These are phyloP conservation scores for Bos indicus DNA, from an alignment of 2,113 vertebrate genomes.

Conservation along the genomic window DNA sequence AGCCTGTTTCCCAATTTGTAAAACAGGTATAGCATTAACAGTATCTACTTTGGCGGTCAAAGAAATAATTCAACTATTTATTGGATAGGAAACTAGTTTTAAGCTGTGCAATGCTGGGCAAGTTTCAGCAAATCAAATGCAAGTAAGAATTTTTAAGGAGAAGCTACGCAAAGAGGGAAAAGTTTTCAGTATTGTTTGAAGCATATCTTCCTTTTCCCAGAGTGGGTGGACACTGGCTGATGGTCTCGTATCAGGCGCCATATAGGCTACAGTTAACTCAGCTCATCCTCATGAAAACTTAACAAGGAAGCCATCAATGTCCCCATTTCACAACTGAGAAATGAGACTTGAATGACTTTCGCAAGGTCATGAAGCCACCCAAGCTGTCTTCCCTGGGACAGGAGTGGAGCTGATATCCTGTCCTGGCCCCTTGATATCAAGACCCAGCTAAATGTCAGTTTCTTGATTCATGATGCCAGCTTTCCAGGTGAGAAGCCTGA, in stretches of 20 bases:
- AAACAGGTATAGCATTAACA: not conserved
- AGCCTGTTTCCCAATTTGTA: not conserved
- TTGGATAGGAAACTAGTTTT: not conserved
- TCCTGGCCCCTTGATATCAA: not conserved
- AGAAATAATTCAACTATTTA: not conserved
- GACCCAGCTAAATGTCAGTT: not conserved
- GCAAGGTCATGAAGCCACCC: conserved; percentile 53
- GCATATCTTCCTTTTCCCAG: not conserved
- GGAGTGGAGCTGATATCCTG: not conserved
- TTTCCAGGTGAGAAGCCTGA: conserved; percentile 43
- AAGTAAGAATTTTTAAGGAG: conserved; percentile 7
- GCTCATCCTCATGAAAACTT: not conserved
- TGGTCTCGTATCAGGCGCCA: not conserved
- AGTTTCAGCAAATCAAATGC: not conserved
- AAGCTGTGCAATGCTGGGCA: not conserved
- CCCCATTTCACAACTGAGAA: conserved; percentile 9
- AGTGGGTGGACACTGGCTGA: not conserved
- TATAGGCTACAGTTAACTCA: not conserved
- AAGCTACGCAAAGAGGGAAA: not conserved
- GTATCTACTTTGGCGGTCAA: not conserved
- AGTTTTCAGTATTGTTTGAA: not conserved
- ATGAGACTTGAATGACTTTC: conserved; percentile 28
- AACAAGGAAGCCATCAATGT: not conserved
- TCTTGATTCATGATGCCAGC: not conserved
- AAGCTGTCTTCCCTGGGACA: not conserved